Percentiles rank a stretch among this genome's conserved stretches.
phyloP scores from a whole-genome alignment of 1,140 invertebrate species.

The Aphelinus atriplicis region DNA sequence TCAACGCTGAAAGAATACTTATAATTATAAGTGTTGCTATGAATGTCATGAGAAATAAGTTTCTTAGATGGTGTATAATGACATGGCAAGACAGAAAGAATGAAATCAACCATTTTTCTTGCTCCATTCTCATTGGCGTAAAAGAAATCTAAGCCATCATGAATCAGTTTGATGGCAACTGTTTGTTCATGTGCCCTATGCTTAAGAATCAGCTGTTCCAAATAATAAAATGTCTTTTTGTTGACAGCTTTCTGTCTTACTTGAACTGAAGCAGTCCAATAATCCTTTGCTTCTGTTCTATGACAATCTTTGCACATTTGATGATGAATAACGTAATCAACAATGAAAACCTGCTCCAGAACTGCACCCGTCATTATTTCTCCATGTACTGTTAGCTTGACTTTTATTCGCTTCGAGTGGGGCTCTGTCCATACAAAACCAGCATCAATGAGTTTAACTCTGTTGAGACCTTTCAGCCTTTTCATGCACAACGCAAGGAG shows the following conservation, averaged over 20 bases:
- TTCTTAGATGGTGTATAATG: conserved; percentile 92
- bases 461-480: conserved; percentile 90
- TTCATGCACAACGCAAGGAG: conserved; percentile 92
- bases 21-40: conserved; percentile 97
- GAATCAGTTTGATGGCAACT: conserved; percentile 91
- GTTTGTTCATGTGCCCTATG: conserved; percentile 92
- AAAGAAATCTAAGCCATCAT: conserved; percentile 97
- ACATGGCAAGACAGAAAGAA: conserved; percentile 86
- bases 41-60: conserved; percentile 96
- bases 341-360: conserved; percentile 91
- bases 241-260: conserved; percentile 88
- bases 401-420: conserved; percentile 97
- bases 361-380: conserved; percentile 88
- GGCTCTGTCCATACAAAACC: conserved; percentile 99
- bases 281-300: conserved; percentile 96
- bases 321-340: conserved; percentile 90
- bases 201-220: conserved; percentile 97
- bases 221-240: conserved; percentile 98
- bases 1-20: conserved; percentile 93
- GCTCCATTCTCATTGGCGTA: conserved; percentile 91
- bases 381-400: conserved; percentile 96
- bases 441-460: conserved; percentile 93
- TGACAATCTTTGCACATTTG: conserved; percentile 99
- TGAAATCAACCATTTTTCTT: conserved; percentile 95
- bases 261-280: conserved; percentile 92